Evolutionary conservation across 2,113 vertebrate species (phyloP).

Genomic region (Phyllopteryx taeniolatus): DNA sequence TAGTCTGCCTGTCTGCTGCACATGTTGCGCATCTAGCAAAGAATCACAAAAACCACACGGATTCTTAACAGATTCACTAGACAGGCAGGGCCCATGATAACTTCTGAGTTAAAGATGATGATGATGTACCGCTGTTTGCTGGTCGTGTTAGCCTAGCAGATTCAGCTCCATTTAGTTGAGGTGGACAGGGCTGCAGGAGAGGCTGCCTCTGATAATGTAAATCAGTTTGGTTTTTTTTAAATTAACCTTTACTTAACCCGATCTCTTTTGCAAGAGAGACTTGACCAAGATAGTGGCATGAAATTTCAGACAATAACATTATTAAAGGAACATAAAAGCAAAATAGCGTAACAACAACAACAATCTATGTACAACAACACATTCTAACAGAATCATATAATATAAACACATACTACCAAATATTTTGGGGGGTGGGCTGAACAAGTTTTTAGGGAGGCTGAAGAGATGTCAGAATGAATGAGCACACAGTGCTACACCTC

Average conservation of each 20-base stretch:
- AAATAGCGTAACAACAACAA: too few species aligned
- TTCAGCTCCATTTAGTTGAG: slow-evolving; percentile 24
- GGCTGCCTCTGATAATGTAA: slow-evolving; percentile 57
- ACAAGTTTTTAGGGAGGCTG: too few species aligned
- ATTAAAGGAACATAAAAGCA: too few species aligned
- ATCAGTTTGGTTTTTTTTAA: too few species aligned
- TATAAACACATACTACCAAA: too few species aligned
- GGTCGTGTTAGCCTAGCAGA: slow-evolving; percentile 54
- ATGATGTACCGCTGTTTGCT: slow-evolving; percentile 28
- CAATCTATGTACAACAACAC: too few species aligned
- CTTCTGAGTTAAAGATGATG: neutral
- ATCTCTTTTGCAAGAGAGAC: neutral
- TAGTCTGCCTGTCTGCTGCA: slow-evolving; percentile 40
- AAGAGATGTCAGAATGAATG: too few species aligned
- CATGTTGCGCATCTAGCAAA: slow-evolving; percentile 17
- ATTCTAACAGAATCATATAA: too few species aligned
- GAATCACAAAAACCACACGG: neutral
- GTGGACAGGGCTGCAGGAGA: slow-evolving; percentile 47
- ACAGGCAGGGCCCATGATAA: neutral
- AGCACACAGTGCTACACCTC: too few species aligned
- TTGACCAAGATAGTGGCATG: too few species aligned
- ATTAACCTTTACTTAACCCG: neutral
- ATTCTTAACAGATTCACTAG: neutral
- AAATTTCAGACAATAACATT: too few species aligned
- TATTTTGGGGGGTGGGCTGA: too few species aligned